Evolutionary conservation across 1,140 invertebrate species (phyloP), one percentile per base, ranked within the genome.

Genomic region (Stegodyphus dumicola): DNA sequence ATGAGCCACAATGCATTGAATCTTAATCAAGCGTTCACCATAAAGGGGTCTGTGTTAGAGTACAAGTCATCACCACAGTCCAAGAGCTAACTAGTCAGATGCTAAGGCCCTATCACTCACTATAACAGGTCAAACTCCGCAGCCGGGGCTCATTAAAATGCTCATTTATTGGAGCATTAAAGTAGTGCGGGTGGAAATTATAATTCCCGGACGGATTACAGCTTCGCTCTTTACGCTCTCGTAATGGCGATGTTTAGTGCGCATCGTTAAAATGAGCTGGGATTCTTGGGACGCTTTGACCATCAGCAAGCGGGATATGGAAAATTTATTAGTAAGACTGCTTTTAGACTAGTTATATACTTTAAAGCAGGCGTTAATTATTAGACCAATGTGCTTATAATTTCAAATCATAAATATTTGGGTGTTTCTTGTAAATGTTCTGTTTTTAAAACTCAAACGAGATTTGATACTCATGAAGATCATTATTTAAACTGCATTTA

Each of bases 101-200:
- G 56, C 9, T 11, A 60, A 11, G 4, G 56, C 56, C 56, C 9
- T 60, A 60, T 60, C 56, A 60, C 15, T 60, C 56, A 60, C 75
- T 52, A 77, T 77, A 77, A 77, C 56, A 66, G 75, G 75, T 77
- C 75, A 77, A 66, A 66, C 75, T 70, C 33, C 10, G 13, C 17
- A 33, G 67, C 17, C 15, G 9, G 56, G 56, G 56, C 75, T 77
- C 75, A 77, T 77, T 77, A 77, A 77, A 77, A 77, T 77, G 75
- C 65, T 77, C 65, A 77, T 77, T 77, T 77, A 77, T 77, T 77
- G 64, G 75, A 66, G 75, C 75, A 77, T 77, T 77, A 77, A 77
- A 77, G 75, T 66, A 77, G 60, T 77, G 75, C 56, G 53, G 75
- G 64, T 77, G 75, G 56, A 77, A 77, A 77, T 77, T 77, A 77